Conservation (phyloP, 2,797 vertebrate genomes). For the Garrulus glandarius region DNA sequence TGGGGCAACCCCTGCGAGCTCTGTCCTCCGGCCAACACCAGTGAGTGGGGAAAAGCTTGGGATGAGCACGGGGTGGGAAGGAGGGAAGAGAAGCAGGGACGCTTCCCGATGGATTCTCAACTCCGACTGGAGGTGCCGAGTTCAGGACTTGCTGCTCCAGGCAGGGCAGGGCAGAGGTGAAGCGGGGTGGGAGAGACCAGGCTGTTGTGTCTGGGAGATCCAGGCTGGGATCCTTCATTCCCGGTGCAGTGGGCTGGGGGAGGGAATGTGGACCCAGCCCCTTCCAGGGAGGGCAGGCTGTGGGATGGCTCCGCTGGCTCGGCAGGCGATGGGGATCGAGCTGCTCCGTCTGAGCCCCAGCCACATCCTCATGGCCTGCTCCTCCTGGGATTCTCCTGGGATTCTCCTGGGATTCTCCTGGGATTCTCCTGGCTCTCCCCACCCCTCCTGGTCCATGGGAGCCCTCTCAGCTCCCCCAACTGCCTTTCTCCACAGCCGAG, state of each 20-base stretch:
- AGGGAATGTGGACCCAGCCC: neutral
- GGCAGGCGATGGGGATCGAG: neutral
- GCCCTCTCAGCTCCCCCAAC: neutral
- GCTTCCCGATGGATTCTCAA: accelerated
- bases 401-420: neutral
- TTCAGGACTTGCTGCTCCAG: neutral
- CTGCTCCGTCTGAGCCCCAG: neutral
- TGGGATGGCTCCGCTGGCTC: neutral
- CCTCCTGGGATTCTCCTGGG: neutral
- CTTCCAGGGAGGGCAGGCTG: neutral
- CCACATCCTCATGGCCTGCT: neutral
- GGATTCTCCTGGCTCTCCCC: neutral
- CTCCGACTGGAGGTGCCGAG: neutral
- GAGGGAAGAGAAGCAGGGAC: accelerated
- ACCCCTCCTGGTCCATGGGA: neutral
- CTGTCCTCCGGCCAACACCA: constrained; percentile 86
- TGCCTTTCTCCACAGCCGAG: constrained; percentile 78
- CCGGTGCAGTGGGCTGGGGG: neutral
- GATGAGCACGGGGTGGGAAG: neutral
- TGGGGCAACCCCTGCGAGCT: constrained; percentile 96
- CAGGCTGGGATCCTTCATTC: neutral
- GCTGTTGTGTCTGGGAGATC: neutral
- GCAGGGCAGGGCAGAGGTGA: neutral
- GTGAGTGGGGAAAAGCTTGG: constrained; percentile 69
- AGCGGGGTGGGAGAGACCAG: neutral